Evolutionary conservation across 2,888 invertebrate genomes (phyloP).

Genomic region (Hypsopygia costalis): DNA sequence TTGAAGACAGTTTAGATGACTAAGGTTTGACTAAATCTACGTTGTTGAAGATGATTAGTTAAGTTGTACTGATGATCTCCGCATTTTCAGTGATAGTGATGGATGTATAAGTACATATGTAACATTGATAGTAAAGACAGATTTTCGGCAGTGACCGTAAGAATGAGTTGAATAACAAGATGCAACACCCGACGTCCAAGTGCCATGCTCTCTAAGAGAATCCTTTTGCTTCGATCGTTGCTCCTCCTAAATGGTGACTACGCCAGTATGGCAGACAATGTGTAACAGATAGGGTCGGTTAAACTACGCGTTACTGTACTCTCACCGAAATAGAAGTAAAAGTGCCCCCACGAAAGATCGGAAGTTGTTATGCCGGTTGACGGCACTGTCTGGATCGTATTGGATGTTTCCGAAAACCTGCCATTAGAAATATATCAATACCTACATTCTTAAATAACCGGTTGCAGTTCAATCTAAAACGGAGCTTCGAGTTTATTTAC

Average conservation of each 20-base stretch:
- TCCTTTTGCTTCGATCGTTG: conserved; percentile 15
- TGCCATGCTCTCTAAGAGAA: conserved; percentile 33
- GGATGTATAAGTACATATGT: conserved; percentile 37
- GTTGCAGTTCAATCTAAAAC: background rate
- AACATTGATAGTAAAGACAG: conserved; percentile 41
- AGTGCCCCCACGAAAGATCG: conserved; percentile 94
- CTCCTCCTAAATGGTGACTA: conserved; percentile 19
- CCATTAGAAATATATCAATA: conserved; percentile 58
- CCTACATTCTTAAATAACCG: conserved; percentile 15
- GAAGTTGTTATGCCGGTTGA: conserved; percentile 98
- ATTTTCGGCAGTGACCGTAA: conserved; percentile 39
- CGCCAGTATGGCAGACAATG: conserved; percentile 22
- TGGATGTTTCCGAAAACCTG: conserved; percentile 97
- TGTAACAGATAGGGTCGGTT: conserved; percentile 27
- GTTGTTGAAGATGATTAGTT: conserved; percentile 17
- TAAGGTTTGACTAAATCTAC: conserved; percentile 44
- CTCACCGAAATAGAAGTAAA: conserved; percentile 96
- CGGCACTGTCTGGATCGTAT: conserved; percentile 90
- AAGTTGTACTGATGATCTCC: conserved; percentile 23
- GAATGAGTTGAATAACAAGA: conserved; percentile 30
- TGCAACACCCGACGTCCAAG: conserved; percentile 32
- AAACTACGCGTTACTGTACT: conserved; percentile 43
- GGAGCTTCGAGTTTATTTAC: too few relatives aligned
- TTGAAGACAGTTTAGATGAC: conserved; percentile 28
- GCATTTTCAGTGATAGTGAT: conserved; percentile 34